These are phyloP conservation scores for Notechis scutatus DNA, from an alignment of 2,113 vertebrate genomes.

Conservation along the genomic window DNA sequence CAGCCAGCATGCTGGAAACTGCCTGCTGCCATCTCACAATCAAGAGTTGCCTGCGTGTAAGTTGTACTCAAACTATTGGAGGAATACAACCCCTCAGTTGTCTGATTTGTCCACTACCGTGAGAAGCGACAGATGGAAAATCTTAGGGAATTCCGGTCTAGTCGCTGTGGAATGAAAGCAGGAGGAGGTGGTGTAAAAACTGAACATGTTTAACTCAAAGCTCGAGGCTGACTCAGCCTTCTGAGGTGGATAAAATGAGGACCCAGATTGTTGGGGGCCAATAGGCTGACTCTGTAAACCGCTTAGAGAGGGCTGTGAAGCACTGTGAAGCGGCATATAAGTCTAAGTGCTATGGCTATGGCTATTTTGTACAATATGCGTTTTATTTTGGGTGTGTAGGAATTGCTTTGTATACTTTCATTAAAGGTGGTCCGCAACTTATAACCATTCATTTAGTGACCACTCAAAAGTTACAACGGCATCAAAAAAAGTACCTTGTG, in stretches of 20 bases:
- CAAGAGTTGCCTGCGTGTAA: not conserved
- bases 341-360: too few relatives aligned
- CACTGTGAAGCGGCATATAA: too few relatives aligned
- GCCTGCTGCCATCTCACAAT: not conserved
- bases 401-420: not conserved
- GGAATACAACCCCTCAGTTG: not conserved
- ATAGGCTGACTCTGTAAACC: too few relatives aligned
- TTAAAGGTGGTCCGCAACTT: not conserved
- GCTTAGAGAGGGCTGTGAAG: too few relatives aligned
- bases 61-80: not conserved
- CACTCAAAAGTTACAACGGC: too few relatives aligned
- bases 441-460: too few relatives aligned
- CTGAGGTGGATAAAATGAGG: too few relatives aligned
- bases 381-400: not conserved
- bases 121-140: not conserved
- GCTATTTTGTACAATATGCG: not conserved
- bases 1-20: not conserved
- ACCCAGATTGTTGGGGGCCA: too few relatives aligned
- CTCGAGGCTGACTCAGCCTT: too few relatives aligned
- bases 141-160: not conserved
- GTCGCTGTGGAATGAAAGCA: not conserved
- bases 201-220: too few relatives aligned
- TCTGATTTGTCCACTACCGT: not conserved
- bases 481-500: too few relatives aligned
- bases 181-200: not conserved